phyloP scores from a whole-genome alignment of 2,113 vertebrate species.

The Gracilinanus agilis region DNA sequence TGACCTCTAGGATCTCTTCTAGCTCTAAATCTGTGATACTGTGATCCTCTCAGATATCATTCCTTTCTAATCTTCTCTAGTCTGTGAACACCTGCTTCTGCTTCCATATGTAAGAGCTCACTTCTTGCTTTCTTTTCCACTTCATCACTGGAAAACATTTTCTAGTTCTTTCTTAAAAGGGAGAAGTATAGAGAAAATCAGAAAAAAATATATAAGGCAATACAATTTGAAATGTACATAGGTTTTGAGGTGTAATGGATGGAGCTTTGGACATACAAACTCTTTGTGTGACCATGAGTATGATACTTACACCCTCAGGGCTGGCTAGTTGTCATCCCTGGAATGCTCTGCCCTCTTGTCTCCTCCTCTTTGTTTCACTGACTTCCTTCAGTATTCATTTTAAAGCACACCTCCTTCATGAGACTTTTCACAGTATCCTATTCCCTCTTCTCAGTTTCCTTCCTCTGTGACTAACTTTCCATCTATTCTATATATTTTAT shows the following conservation, averaged over 20 bases:
- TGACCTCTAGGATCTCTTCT: not conserved
- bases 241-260: not conserved
- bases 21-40: not conserved
- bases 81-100: not conserved
- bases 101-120: not conserved
- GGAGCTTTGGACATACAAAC: not conserved
- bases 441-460: not conserved
- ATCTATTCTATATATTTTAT: not conserved
- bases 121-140: not conserved
- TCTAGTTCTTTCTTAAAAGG: not conserved
- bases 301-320: not conserved
- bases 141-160: not conserved
- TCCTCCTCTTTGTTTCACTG: not conserved
- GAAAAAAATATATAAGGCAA: not conserved
- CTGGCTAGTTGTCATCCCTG: not conserved
- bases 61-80: not conserved
- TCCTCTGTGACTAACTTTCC: not conserved
- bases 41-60: not conserved
- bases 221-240: not conserved
- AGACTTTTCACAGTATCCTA: not conserved
- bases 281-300: not conserved
- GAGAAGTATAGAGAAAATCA: not conserved
- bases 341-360: not conserved
- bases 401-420: not conserved
- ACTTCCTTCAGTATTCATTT: not conserved